A percentile compares a stretch with the other conserved stretches of the same genome.
phyloP scores from a whole-genome alignment of 2,888 invertebrate genomes.

The Synanthedon andrenaeformis region DNA sequence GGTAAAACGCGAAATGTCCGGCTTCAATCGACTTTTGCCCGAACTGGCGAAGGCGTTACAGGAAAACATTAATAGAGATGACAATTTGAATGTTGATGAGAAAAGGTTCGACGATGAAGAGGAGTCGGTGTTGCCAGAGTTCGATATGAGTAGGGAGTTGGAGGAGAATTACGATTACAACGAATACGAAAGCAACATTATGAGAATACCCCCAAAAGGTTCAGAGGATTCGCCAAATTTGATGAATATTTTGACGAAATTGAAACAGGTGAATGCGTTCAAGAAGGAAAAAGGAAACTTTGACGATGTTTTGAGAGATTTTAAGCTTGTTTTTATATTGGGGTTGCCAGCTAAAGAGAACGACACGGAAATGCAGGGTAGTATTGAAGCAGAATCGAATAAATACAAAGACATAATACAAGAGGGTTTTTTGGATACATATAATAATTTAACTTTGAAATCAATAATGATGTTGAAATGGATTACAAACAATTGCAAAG shows the following conservation, averaged over 20 bases:
- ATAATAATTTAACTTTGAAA: slow-evolving; percentile 88
- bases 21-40: slow-evolving; percentile 38
- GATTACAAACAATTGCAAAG: slow-evolving; percentile 77
- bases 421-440: slow-evolving; percentile 85
- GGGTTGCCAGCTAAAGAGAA: slow-evolving; percentile 73
- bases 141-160: slow-evolving; percentile 54
- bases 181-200: slow-evolving; percentile 48
- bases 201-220: slow-evolving; percentile 59
- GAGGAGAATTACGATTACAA: slow-evolving; percentile 33
- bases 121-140: slow-evolving; percentile 39
- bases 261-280: slow-evolving; percentile 30
- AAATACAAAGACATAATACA: slow-evolving; percentile 83
- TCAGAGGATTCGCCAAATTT: slow-evolving; percentile 37
- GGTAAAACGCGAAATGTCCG: slow-evolving; percentile 33
- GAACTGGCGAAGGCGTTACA: slow-evolving; percentile 46
- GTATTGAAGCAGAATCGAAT: slow-evolving; percentile 75
- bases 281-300: slow-evolving; percentile 15
- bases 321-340: slow-evolving; percentile 62
- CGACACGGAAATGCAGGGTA: slow-evolving; percentile 70
- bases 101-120: slow-evolving; percentile 43
- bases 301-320: slow-evolving; percentile 28
- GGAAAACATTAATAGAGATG: slow-evolving; percentile 17
- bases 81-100: slow-evolving; percentile 32
- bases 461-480: slow-evolving; percentile 88
- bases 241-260: slow-evolving; percentile 29